Conservation (phyloP, 2,113 vertebrate species). For the Pungitius pungitius region DNA sequence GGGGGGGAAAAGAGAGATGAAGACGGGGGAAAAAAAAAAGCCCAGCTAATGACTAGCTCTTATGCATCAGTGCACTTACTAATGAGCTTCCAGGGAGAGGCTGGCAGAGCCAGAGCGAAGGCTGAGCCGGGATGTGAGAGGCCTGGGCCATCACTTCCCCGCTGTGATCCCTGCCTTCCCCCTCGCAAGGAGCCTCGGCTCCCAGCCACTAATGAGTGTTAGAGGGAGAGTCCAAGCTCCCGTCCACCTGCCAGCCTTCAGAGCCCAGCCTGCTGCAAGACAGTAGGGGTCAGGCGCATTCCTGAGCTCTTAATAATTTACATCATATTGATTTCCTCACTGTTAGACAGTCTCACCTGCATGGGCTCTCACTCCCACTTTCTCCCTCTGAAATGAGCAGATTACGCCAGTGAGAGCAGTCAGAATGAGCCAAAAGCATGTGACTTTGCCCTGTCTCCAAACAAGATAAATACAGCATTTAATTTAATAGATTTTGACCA, state of each 20-base stretch:
- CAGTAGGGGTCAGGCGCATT: constrained; percentile 89
- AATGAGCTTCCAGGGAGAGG: constrained; percentile 99
- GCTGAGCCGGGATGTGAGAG: constrained; percentile 95
- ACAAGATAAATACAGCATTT: constrained; percentile 74
- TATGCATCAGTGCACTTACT: constrained; percentile 99
- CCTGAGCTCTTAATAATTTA: constrained; percentile 97
- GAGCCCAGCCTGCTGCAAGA: constrained; percentile 86
- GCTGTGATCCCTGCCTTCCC: constrained; percentile 99
- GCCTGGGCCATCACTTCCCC: constrained; percentile 96
- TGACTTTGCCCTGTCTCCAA: constrained; percentile 65
- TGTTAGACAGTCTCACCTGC: constrained; percentile 84
- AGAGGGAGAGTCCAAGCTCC: constrained; percentile 89
- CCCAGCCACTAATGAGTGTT: constrained; percentile 96
- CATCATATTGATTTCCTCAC: constrained; percentile 91
- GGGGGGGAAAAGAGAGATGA: constrained; percentile 75
- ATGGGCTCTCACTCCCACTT: constrained; percentile 65
- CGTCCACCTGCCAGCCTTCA: constrained; percentile 94
- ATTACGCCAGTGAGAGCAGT: constrained; percentile 69
- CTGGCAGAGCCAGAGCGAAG: constrained; percentile 93
- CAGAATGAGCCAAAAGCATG: constrained; percentile 67
- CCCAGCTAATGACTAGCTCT: constrained; percentile 99
- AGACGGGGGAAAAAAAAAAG: constrained; percentile 79
- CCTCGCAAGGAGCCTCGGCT: constrained; percentile 93
- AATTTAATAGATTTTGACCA: constrained; percentile 65
- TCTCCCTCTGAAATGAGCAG: constrained; percentile 63